Evolutionary conservation across 2,888 invertebrate genomes (phyloP).

Genomic region (Aricia artaxerxes): DNA sequence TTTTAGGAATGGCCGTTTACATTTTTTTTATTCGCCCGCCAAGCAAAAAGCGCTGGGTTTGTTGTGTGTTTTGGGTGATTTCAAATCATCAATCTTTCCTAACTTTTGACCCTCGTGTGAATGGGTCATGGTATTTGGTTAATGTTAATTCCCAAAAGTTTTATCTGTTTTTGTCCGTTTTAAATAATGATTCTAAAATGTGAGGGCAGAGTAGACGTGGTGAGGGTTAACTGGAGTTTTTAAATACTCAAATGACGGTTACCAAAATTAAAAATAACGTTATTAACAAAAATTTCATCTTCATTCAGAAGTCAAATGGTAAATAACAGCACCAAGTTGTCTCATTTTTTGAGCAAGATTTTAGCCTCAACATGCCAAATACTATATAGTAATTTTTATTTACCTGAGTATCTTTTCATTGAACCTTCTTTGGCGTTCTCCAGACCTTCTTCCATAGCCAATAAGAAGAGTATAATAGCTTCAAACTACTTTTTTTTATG

Average conservation of each 20-base stretch:
- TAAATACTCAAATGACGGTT: not conserved
- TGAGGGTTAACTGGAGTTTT: not conserved
- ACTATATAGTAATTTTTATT: too few relatives aligned
- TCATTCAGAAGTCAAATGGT: too few relatives aligned
- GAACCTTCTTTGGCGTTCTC: too few relatives aligned
- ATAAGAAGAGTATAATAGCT: too few relatives aligned
- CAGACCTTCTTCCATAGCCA: too few relatives aligned
- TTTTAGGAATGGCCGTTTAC: slow-evolving; percentile 2
- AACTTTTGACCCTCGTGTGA: not conserved
- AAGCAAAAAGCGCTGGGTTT: not conserved
- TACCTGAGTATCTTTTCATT: too few relatives aligned
- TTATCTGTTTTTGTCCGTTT: not conserved
- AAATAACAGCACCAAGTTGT: not conserved
- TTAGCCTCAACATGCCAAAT: too few relatives aligned
- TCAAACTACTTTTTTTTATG: not conserved
- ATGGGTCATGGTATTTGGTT: not conserved
- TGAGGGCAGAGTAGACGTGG: too few relatives aligned
- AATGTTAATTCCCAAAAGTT: not conserved
- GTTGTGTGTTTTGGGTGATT: not conserved
- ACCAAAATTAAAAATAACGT: not conserved
- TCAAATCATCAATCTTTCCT: not conserved
- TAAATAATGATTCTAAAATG: not conserved
- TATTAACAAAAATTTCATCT: not conserved
- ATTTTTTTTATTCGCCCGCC: slow-evolving; percentile 1
- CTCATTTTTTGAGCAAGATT: not conserved